A percentile compares a stretch with the other conserved stretches of the same genome.
Evolutionary conservation across 2,888 invertebrate genomes (phyloP).

Genomic region (Alcis repandata): DNA sequence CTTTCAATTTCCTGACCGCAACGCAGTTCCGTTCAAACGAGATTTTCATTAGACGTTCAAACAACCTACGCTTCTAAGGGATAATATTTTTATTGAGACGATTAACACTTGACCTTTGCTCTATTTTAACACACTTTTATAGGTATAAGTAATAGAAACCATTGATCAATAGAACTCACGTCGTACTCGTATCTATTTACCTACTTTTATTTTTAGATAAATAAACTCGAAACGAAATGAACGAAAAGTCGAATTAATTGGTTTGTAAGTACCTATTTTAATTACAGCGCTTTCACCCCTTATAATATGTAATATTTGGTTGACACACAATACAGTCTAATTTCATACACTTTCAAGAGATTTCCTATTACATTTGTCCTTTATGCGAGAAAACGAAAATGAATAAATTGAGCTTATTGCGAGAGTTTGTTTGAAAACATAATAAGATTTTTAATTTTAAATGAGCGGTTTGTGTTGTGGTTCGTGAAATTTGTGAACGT

Average conservation of each 20-base stretch:
- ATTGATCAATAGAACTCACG: no score
- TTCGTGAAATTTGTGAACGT: conserved; percentile 61
- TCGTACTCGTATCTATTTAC: no score
- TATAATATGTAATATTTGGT: conserved; percentile 12
- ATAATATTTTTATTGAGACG: conserved; percentile 63
- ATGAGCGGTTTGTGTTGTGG: conserved; percentile 61
- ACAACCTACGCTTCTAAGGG: conserved; percentile 56
- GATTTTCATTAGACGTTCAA: conserved; percentile 74
- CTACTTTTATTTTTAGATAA: no score
- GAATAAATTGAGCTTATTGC: conserved; percentile 55
- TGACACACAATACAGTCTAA: conserved; percentile 41
- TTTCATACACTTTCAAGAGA: conserved; percentile 44
- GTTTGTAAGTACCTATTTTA: conserved; percentile 1
- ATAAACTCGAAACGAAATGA: neutral
- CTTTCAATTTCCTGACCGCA: conserved; percentile 82
- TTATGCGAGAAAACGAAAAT: conserved; percentile 52
- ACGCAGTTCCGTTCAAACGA: conserved; percentile 72
- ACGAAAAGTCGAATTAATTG: neutral
- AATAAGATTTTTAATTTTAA: conserved; percentile 67
- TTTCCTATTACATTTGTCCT: conserved; percentile 49
- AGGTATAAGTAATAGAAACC: neutral
- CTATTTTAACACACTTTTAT: conserved; percentile 13
- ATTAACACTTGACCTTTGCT: conserved; percentile 53
- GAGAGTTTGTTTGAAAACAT: conserved; percentile 59
- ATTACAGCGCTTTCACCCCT: neutral